Base-by-base conservation (phyloP, 53 echinoderm and acorn worm species). In the Temnopleurus reevesii region DNA sequence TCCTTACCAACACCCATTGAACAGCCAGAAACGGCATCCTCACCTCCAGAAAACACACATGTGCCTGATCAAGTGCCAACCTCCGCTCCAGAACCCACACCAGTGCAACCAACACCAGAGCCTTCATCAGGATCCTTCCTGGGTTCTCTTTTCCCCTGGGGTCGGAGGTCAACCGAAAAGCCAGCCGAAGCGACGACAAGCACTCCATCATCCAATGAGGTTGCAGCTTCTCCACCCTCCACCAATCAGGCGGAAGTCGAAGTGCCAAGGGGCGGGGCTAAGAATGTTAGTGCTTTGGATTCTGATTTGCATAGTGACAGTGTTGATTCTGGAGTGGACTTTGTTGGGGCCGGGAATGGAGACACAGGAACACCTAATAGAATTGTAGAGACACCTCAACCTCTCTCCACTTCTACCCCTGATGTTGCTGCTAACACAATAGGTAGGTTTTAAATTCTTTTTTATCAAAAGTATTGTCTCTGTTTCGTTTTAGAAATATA, bases 131-230 rank as follows among this genome's bases (percentile, higher is more conserved):
- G 88, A 30, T 95, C 95, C 2, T 95, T 95, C 77, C 82, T 95
- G 30, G 93, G 95, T n/a, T 95, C 95, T 29, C 91, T 95, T 4
- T 93, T 95, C 47, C 93, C 93, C 4, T 95, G 95, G 95, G 90
- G 95, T 49, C 89, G 90, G 49, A 90, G 88, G 34, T 53, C 56
- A 55, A 77, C 88, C 1, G 88, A 87, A 17, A 87, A 93, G 18
- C 81, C 90, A 12, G 77, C 89, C 12, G 38, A 76, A 18, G 64
- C 83, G 26, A 31, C 24, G 38, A 26, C 26, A 31, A n/a, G n/a
- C n/a, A 21, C 43, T 38, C 41, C 71, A 41, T 55, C 85, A 17
- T 15, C 76, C 25, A 47, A 30, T 55, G 31, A 46, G 64, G 34
- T 43, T n/a, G 53, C 43, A 24, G 55, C 83, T 24, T 61, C 54